Base-by-base conservation (phyloP, 2,888 invertebrate genomes). In the Drosophila ustulata region DNA sequence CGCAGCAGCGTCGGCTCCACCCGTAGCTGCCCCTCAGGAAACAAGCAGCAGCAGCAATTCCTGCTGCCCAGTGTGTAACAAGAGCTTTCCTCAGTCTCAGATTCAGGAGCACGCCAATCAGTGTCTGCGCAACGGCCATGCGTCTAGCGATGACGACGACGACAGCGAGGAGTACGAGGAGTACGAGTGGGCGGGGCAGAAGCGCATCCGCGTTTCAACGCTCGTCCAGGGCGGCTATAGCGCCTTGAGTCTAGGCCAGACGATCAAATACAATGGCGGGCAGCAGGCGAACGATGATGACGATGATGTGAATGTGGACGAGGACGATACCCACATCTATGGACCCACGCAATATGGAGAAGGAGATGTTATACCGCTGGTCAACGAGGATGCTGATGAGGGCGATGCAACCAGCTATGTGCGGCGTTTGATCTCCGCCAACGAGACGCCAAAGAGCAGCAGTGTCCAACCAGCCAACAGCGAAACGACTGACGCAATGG, bases 111-210 rank as follows among this genome's bases (percentile, higher is more conserved):
- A 98, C 93, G 94, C 95, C 73, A 94, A 96, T 93, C 90, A 95
- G 61, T 96, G 96, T 89, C 92, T 96, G 49, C 87, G 87, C 57
- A 90, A 92, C 80, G 91, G 91, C n/a, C 90, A 88, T 32, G 18
- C 39, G 6, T 86, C 85, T 13, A 94, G 94, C 68, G 95, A 95
- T 73, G 91, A 90, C 23, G 94, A 95, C 64, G 97, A 97, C 64
- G 97, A 97, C 92, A 92, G 93, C 23, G 94, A 94, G 67, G 94
- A 93, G 52, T 95, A 94, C 90, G 96, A 97, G 78, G 97, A 97
- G 90, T 98, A 98, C 92, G 96, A 96, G 90, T 98, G 98, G 98
- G 97, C 97, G 30, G 97, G 97, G 0, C 96, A 98, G 91, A 96
- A 96, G 89, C 93, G 98, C 64, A 95, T 97, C 58, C 93, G 96